A percentile compares a stretch with the other conserved stretches of the same genome.
Evolutionary conservation across 2,797 vertebrate genomes (phyloP).

Genomic region (Cynopterus sphinx): DNA sequence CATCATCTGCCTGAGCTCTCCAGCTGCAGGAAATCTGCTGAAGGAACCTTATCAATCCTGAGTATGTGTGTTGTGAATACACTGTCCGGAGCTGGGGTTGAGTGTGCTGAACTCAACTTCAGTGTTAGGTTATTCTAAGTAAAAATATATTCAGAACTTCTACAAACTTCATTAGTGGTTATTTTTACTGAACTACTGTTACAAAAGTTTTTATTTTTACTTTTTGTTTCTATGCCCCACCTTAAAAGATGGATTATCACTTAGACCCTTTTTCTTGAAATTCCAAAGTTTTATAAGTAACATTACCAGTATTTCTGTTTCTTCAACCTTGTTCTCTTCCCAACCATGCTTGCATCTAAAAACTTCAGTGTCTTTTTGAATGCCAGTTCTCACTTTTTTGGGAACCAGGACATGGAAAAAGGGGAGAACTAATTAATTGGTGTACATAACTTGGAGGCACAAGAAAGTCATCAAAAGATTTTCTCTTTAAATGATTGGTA

Average conservation of each 20-base stretch:
- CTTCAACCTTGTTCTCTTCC: not conserved
- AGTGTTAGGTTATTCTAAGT: not conserved
- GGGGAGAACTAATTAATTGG: not conserved
- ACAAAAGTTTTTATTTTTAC: not conserved
- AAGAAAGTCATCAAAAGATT: not conserved
- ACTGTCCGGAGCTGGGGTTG: slow-evolving; percentile 19
- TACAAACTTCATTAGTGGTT: not conserved
- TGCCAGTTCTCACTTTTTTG: not conserved
- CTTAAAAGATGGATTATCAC: not conserved
- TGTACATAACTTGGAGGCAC: not conserved
- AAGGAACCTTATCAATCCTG: not conserved
- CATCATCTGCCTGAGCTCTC: slow-evolving; percentile 68
- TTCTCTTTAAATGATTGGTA: not conserved
- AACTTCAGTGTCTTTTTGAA: not conserved
- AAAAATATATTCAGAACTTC: not conserved
- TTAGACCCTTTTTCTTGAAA: slow-evolving; percentile 38
- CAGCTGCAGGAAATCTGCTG: slow-evolving; percentile 25
- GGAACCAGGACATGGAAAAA: not conserved
- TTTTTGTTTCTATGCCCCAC: not conserved
- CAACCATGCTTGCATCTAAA: not conserved
- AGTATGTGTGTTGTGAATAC: slow-evolving; percentile 3
- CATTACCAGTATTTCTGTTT: not conserved
- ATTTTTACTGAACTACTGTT: not conserved
- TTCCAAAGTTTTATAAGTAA: slow-evolving; percentile 8
- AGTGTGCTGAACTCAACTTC: not conserved